Base-by-base conservation (phyloP, 2,113 vertebrate species). In the Microtus pennsylvanicus region DNA sequence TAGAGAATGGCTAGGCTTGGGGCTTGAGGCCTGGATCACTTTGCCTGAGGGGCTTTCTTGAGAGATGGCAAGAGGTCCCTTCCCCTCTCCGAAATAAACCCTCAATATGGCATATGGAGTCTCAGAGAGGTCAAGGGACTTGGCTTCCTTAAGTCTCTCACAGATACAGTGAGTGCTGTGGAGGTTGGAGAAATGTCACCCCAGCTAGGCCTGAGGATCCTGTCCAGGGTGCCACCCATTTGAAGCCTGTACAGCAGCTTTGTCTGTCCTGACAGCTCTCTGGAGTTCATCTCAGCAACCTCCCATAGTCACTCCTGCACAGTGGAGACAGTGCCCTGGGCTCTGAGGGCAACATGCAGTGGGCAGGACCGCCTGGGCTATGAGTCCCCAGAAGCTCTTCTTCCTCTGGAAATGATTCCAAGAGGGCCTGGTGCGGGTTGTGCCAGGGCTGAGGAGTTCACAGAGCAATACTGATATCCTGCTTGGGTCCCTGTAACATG, bases 381-480 rank as follows among this genome's bases (percentile, higher is more conserved):
- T 38, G 21, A n/a, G 6, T 58, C 28, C 26, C 28, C 52, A 5
- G 3, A 1, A 74, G 63, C 6, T 30, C 65, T 42, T 17, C 38
- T 22, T 83, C 13, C 0, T 38, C 33, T 38, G 77, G 52, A 74
- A 0, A 42, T 4, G 21, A 19, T 0, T 0, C 5, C 38, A n/a
- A 42, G 3, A 3, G 63, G 13, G 9, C 7, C 8, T 3, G 14
- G 5, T 3, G 3, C 0, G 3, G 35, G 10, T 80, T 17, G 21
- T 2, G 17, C 13, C 1, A 14, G 50, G 88, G 21, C 3, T 4
- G 0, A 19, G 0, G 19, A 6, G 33, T 47, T 63, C 2, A 7
- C 1, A 11, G 3, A 0, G 0, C 0, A 0, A 61, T 14, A 24
- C 90, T 33, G 2, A 24, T 45, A 42, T 8, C 21, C 38, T 0